These are phyloP conservation scores for Poliocrania exsul DNA, from an alignment of 2,797 vertebrate genomes.

Conservation along the genomic window DNA sequence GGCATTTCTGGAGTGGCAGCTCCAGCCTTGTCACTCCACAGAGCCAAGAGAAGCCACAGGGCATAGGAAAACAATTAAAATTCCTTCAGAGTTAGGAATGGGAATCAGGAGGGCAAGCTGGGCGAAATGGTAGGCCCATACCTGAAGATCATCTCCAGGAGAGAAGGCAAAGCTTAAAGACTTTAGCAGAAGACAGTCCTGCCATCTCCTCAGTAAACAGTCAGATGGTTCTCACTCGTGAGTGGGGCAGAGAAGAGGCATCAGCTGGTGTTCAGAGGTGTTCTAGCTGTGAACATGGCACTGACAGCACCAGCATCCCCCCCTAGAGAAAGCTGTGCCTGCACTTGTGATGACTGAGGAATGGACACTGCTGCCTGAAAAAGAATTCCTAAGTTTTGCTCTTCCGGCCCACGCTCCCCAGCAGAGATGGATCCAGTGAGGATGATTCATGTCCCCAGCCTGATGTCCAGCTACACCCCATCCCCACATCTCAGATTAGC, in stretches of 20 bases:
- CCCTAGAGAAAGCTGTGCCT: background rate
- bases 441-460: background rate
- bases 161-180: background rate
- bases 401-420: background rate
- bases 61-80: background rate
- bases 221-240: background rate
- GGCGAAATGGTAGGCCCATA: background rate
- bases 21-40: fast-evolving
- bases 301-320: background rate
- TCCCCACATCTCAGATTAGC: background rate
- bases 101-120: background rate
- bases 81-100: background rate
- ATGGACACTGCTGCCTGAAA: fast-evolving
- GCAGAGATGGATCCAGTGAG: background rate
- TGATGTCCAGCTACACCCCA: background rate
- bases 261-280: background rate
- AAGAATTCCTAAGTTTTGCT: background rate
- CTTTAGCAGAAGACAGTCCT: background rate
- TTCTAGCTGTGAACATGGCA: background rate
- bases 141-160: background rate
- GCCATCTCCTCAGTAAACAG: background rate
- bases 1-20: background rate
- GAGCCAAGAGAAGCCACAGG: background rate
- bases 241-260: background rate
- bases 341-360: background rate